These are phyloP conservation scores for Campaea margaritaria DNA, from an alignment of 2,888 invertebrate genomes.

Conservation along the genomic window DNA sequence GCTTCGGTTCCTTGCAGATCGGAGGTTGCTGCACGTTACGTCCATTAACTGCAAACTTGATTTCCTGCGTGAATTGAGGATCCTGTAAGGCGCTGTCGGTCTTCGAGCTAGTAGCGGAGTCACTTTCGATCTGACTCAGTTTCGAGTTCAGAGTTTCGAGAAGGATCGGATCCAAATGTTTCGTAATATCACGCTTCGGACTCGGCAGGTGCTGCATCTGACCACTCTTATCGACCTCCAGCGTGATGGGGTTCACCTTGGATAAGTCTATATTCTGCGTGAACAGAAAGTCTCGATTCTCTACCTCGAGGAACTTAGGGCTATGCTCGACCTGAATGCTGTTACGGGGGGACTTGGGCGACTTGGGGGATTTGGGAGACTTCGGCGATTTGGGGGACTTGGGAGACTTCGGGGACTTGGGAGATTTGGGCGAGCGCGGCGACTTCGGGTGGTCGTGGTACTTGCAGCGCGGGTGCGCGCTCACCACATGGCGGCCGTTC, in stretches of 20 bases:
- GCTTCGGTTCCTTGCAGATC: constrained; percentile 73
- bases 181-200: constrained; percentile 89
- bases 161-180: constrained; percentile 87
- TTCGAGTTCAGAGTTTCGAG: constrained; percentile 89
- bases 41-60: constrained; percentile 81
- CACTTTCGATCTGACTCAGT: constrained; percentile 90
- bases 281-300: constrained; percentile 87
- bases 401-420: constrained; percentile 86
- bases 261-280: constrained; percentile 91
- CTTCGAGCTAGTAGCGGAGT: constrained; percentile 90
- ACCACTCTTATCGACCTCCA: constrained; percentile 88
- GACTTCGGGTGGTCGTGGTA: constrained; percentile 83
- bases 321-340: constrained; percentile 69
- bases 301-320: constrained; percentile 80
- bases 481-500: constrained; percentile 77
- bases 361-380: constrained; percentile 84
- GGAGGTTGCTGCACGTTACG: constrained; percentile 74
- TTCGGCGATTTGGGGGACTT: constrained; percentile 87
- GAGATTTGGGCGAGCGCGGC: constrained; percentile 78
- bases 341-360: constrained; percentile 83
- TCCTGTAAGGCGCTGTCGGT: constrained; percentile 88
- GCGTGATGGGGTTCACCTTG: constrained; percentile 89
- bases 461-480: constrained; percentile 78
- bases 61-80: constrained; percentile 82
- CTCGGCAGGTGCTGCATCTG: constrained; percentile 87